These are phyloP conservation scores for Exocentrus adspersus DNA, from an alignment of 2,888 invertebrate species.

Conservation along the genomic window DNA sequence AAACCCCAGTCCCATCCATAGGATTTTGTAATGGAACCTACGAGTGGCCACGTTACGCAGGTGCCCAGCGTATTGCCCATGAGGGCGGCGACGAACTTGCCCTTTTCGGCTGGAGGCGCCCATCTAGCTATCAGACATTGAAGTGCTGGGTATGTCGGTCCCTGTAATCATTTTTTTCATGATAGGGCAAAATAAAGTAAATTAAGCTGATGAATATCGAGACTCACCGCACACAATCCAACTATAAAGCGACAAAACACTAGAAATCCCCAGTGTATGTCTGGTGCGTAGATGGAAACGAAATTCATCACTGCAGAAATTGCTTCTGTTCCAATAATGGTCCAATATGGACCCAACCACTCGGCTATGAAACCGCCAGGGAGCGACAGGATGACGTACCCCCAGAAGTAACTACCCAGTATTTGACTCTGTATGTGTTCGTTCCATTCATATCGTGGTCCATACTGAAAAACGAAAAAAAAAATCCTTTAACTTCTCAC, in stretches of 20 bases:
- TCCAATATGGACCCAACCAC: slow-evolving; percentile 49
- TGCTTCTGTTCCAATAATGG: slow-evolving; percentile 48
- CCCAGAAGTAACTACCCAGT: slow-evolving; percentile 51
- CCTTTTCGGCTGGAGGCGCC: slow-evolving; percentile 80
- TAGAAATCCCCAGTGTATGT: slow-evolving; percentile 66
- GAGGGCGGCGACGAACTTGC: slow-evolving; percentile 76
- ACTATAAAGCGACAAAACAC: slow-evolving; percentile 68
- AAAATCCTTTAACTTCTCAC: too few relatives aligned
- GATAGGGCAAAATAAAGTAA: too few relatives aligned
- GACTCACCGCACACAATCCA: slow-evolving; percentile 70
- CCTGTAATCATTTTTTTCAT: too few relatives aligned
- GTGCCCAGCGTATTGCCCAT: slow-evolving; percentile 80
- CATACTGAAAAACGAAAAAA: slow-evolving; percentile 43
- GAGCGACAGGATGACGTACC: slow-evolving; percentile 49
- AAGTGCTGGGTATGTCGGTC: slow-evolving; percentile 72
- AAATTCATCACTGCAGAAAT: slow-evolving; percentile 49
- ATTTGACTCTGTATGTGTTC: slow-evolving; percentile 48
- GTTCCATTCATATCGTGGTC: slow-evolving; percentile 50
- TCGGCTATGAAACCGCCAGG: slow-evolving; percentile 51
- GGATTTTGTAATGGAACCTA: slow-evolving; percentile 71
- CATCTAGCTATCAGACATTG: slow-evolving; percentile 76
- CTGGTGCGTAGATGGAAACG: slow-evolving; percentile 68
- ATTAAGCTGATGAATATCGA: too few relatives aligned
- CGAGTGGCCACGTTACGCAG: slow-evolving; percentile 74
- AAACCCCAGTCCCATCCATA: slow-evolving; percentile 76